A percentile compares a stretch with the other conserved stretches of the same genome.
phyloP scores from a whole-genome alignment of 1,140 invertebrate genomes.

The Papilio dardanus region DNA sequence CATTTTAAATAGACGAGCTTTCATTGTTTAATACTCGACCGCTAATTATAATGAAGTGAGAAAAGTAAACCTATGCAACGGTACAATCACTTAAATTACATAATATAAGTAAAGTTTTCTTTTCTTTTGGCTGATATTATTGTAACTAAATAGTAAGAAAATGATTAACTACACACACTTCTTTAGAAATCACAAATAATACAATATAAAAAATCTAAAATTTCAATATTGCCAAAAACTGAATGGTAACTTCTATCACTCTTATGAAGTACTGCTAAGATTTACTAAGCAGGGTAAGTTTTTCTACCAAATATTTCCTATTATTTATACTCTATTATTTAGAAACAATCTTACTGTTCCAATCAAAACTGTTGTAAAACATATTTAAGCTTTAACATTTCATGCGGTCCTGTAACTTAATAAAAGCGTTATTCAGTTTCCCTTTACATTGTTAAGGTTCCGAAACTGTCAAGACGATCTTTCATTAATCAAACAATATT shows the following conservation, averaged over 20 bases:
- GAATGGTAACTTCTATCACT: no score
- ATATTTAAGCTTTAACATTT: background rate
- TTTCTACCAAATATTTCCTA: no score
- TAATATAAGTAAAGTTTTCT: background rate
- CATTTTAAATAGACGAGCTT: background rate
- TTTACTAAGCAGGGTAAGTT: no score
- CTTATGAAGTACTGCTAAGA: no score
- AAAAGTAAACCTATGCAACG: background rate
- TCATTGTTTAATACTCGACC: background rate
- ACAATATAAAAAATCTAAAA: no score
- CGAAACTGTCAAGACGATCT: background rate
- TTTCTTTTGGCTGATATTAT: background rate
- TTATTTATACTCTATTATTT: no score
- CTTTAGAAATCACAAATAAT: no score
- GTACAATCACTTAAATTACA: background rate
- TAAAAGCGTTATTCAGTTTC: slow-evolving; percentile 10
- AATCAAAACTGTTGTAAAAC: background rate
- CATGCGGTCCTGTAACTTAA: slow-evolving; percentile 4
- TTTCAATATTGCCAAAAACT: no score
- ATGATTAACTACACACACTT: background rate
- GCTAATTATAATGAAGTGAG: background rate
- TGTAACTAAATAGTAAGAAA: background rate
- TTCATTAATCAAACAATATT: slow-evolving; percentile 24
- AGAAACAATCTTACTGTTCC: no score
- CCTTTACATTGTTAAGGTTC: slow-evolving; percentile 13